phyloP scores from a whole-genome alignment of 2,888 invertebrate genomes.

The Ctena decussata region DNA sequence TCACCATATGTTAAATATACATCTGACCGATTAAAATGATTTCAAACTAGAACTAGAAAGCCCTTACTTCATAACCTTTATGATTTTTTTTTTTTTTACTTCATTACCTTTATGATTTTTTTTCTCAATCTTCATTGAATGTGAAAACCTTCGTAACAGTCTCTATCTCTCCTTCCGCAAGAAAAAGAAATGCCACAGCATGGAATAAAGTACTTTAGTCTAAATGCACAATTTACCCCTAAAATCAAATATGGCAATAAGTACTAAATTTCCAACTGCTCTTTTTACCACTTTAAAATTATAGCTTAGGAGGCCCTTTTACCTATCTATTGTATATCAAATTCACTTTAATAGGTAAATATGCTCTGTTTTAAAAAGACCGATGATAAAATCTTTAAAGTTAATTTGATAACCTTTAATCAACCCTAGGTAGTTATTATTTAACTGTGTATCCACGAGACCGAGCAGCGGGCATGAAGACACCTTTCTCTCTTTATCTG shows the following conservation, averaged over 20 bases:
- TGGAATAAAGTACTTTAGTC: no score
- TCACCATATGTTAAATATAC: no score
- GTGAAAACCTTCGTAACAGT: no score
- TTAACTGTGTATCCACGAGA: slow-evolving; percentile 6
- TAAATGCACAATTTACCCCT: no score
- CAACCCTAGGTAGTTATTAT: slow-evolving; percentile 22
- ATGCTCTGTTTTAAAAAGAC: slow-evolving; percentile 8
- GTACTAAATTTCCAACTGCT: background rate
- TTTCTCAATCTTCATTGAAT: no score
- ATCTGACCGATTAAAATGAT: no score
- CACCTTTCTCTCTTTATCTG: slow-evolving; percentile 50
- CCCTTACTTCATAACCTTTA: no score
- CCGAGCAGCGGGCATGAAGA: background rate
- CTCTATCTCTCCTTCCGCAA: no score
- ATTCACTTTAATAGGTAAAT: slow-evolving; percentile 14
- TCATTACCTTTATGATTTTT: no score
- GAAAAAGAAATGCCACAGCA: no score
- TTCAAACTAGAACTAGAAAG: no score
- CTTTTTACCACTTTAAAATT: background rate
- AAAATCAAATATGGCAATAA: background rate
- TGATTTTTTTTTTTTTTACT: no score
- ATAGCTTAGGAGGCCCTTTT: background rate
- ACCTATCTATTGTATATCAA: slow-evolving; percentile 6
- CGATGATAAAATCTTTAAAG: slow-evolving; percentile 27
- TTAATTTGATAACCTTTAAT: slow-evolving; percentile 45